phyloP scores from a whole-genome alignment of 2,888 invertebrate genomes.

The Melanchra persicariae region DNA sequence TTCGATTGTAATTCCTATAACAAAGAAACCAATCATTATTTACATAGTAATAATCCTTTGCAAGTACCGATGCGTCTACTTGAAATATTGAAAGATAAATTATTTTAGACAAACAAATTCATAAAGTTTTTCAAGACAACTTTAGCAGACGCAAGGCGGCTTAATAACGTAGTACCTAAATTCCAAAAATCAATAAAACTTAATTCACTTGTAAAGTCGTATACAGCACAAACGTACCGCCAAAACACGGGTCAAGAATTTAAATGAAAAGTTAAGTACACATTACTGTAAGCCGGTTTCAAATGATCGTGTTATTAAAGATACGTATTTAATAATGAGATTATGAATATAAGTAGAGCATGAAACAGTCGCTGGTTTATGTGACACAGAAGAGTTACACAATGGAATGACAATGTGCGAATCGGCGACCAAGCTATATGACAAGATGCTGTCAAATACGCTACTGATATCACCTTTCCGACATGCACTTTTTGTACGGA shows the following conservation, averaged over 20 bases:
- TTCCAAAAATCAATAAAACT: slow-evolving; percentile 33
- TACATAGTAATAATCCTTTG: slow-evolving; percentile 49
- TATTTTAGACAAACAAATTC: slow-evolving; percentile 25
- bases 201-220: slow-evolving; percentile 38
- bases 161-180: slow-evolving; percentile 22
- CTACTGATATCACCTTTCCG: neutral
- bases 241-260: slow-evolving; percentile 51
- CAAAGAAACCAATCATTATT: slow-evolving; percentile 73
- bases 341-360: slow-evolving; percentile 74
- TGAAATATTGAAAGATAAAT: slow-evolving; percentile 19
- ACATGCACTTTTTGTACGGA: no score
- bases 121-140: slow-evolving; percentile 1
- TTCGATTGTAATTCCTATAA: slow-evolving; percentile 82
- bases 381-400: slow-evolving; percentile 6
- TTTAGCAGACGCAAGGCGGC: slow-evolving; percentile 11
- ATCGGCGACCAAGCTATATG: no score
- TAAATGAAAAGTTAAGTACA: slow-evolving; percentile 60
- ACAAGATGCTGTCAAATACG: neutral
- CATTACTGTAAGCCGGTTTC: slow-evolving; percentile 69
- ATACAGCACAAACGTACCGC: slow-evolving; percentile 42
- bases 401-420: no score
- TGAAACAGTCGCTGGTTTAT: slow-evolving; percentile 65
- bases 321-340: slow-evolving; percentile 71
- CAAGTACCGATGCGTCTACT: slow-evolving; percentile 9
- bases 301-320: slow-evolving; percentile 68